Conservation (phyloP, 2,797 vertebrate species). For the Strix occidentalis region DNA sequence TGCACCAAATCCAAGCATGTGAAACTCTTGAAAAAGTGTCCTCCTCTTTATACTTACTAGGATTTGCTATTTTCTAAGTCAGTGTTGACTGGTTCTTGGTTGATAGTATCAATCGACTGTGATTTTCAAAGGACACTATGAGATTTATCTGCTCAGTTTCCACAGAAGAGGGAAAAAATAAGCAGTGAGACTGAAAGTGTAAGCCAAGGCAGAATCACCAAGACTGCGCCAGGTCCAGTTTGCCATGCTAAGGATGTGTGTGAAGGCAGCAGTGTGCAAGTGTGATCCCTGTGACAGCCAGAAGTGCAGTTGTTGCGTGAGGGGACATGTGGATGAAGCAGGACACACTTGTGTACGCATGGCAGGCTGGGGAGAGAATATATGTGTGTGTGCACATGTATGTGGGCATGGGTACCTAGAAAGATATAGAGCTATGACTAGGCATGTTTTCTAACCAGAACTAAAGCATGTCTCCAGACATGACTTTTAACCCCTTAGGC, state of each 20-base stretch:
- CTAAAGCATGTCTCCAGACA: neutral
- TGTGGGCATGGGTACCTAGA: fast-evolving
- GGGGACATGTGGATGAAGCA: fast-evolving
- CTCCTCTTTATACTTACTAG: neutral
- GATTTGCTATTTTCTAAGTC: neutral
- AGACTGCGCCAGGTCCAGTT: neutral
- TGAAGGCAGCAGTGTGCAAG: neutral
- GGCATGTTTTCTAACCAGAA: neutral
- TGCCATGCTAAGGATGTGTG: fast-evolving
- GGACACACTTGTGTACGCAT: fast-evolving
- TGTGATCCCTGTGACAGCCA: neutral
- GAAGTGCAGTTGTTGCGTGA: neutral
- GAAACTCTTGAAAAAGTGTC: neutral
- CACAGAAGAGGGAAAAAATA: neutral
- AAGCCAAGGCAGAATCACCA: neutral
- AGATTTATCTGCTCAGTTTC: neutral
- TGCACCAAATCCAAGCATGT: neutral
- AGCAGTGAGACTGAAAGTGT: neutral
- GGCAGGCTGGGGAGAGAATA: neutral
- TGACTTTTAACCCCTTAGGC: neutral
- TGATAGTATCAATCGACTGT: neutral
- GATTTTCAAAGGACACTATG: neutral
- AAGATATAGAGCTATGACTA: neutral
- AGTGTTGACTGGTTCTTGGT: neutral
- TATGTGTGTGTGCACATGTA: fast-evolving